These are phyloP conservation scores for Lepidochitona cinerea DNA, from an alignment of 2,888 invertebrate genomes.

Conservation along the genomic window DNA sequence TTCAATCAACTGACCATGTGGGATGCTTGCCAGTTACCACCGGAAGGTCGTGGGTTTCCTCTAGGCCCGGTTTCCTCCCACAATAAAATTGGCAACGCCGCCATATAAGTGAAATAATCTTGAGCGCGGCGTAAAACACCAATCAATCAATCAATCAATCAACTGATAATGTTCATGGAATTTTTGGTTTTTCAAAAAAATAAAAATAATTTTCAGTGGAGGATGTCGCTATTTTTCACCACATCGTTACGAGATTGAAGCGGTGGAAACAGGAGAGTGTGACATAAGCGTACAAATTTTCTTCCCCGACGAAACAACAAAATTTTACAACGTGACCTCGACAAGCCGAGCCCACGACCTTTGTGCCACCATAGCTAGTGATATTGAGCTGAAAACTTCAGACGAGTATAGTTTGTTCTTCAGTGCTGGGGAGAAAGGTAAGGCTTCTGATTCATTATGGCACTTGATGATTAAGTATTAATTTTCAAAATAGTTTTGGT, in stretches of 20 bases:
- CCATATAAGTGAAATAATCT: not conserved
- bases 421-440: constrained; percentile 49
- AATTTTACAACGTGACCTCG: constrained; percentile 47
- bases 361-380: constrained; percentile 38
- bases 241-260: constrained; percentile 42
- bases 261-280: constrained; percentile 29
- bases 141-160: not conserved
- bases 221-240: constrained; percentile 47
- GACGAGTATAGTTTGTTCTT: constrained; percentile 57
- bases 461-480: too few species aligned
- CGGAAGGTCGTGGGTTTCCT: too few species aligned
- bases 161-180: not conserved
- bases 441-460: constrained; percentile 7
- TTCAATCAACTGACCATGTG: too few species aligned
- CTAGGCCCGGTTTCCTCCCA: too few species aligned
- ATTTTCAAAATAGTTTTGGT: too few species aligned
- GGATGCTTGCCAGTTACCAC: too few species aligned
- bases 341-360: constrained; percentile 45
- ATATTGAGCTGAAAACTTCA: constrained; percentile 37
- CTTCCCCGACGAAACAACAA: constrained; percentile 44
- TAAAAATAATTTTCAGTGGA: constrained; percentile 34
- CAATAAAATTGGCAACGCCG: too few species aligned
- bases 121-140: not conserved
- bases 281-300: constrained; percentile 36
- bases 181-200: not conserved